Conservation (phyloP, 2,797 vertebrate genomes). For the Pantherophis alleghaniensis region DNA sequence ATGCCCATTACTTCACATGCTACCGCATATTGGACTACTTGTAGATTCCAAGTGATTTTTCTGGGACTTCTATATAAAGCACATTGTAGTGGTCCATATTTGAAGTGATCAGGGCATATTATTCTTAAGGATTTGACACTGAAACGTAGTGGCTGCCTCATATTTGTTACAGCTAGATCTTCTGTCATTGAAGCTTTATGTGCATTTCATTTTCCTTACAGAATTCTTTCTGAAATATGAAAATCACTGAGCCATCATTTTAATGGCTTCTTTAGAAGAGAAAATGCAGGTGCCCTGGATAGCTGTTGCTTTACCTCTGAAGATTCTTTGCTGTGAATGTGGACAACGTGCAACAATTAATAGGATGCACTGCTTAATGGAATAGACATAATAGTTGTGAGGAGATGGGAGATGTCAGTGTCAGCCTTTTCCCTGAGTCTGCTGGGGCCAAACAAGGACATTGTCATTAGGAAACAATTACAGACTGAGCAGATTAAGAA, state of each 20-base stretch:
- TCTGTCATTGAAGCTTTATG: neutral
- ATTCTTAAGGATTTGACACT: neutral
- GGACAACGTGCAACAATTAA: conserved; percentile 8
- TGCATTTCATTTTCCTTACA: neutral
- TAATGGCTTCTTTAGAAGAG: neutral
- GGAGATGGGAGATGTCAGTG: conserved; percentile 24
- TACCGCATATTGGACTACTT: neutral
- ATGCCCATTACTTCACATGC: neutral
- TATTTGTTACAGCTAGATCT: neutral
- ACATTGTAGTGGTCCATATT: neutral
- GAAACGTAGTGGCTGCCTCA: neutral
- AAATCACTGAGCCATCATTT: neutral
- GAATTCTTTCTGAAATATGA: neutral
- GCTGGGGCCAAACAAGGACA: conserved; percentile 36
- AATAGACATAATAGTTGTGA: neutral
- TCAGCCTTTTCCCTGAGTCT: conserved; percentile 28
- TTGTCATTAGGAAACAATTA: conserved; percentile 59
- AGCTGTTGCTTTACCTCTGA: neutral
- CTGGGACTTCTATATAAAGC: neutral
- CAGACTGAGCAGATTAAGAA: conserved; percentile 55
- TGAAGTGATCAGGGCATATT: neutral
- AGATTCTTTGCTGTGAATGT: neutral
- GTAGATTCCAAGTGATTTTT: neutral
- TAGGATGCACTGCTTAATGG: neutral
- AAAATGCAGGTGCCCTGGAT: neutral